These are phyloP conservation scores for Chamaetylas fuelleborni DNA, from an alignment of 2,113 vertebrate genomes.

Conservation along the genomic window DNA sequence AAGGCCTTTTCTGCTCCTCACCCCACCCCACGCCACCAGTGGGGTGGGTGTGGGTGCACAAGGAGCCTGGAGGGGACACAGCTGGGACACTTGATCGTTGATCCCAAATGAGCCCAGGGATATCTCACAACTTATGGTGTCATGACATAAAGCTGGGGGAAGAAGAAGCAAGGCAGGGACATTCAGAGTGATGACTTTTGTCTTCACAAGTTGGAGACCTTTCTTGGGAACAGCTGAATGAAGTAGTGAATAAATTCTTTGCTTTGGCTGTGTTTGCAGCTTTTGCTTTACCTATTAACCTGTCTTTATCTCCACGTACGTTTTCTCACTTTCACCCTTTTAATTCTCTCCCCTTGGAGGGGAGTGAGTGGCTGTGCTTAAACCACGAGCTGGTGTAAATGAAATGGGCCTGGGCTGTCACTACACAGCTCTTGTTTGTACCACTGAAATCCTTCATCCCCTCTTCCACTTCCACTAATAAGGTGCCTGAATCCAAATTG, in stretches of 20 bases:
- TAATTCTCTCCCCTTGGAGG: fast-evolving
- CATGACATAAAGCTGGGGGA: neutral
- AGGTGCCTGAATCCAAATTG: neutral
- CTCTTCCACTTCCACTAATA: neutral
- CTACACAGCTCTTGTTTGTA: neutral
- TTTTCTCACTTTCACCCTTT: neutral
- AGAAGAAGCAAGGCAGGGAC: neutral
- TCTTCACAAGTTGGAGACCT: neutral
- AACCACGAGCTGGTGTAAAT: neutral
- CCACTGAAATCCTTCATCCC: neutral
- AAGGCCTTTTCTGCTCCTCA: neutral
- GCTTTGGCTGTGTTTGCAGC: fast-evolving
- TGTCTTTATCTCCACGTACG: neutral
- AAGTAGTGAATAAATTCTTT: neutral
- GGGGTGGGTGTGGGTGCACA: neutral
- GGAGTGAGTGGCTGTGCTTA: neutral
- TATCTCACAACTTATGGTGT: no score
- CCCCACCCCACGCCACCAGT: fast-evolving
- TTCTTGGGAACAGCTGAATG: neutral
- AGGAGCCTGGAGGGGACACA: neutral
- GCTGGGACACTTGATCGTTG: neutral
- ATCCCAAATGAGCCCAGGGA: neutral
- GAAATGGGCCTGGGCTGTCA: neutral
- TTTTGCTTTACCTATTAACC: neutral
- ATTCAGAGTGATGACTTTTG: fast-evolving